Evolutionary conservation across 2,797 vertebrate genomes (phyloP).

Genomic region (Schizopygopsis malacanthus): DNA sequence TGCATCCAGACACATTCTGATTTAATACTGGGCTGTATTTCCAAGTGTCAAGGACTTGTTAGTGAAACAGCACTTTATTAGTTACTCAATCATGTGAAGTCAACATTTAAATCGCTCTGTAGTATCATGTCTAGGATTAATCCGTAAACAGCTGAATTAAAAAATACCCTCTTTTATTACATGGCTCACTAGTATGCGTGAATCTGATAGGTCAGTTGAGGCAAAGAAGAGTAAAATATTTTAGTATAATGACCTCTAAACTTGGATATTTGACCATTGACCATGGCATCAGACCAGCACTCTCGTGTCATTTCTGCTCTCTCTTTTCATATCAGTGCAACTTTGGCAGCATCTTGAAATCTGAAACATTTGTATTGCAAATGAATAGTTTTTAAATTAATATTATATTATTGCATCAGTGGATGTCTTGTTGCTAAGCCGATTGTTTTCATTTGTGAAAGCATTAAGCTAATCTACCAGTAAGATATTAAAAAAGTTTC

Average conservation of each 20-base stretch:
- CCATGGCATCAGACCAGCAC: background rate
- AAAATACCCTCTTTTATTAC: background rate
- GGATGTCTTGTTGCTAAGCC: background rate
- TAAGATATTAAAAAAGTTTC: background rate
- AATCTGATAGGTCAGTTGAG: background rate
- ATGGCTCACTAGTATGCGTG: background rate
- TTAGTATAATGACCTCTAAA: background rate
- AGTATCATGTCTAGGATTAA: background rate
- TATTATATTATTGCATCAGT: background rate
- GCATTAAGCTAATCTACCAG: conserved; percentile 11
- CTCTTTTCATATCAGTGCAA: background rate
- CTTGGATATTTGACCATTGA: background rate
- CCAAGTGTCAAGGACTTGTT: conserved; percentile 34
- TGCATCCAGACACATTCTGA: conserved; percentile 37
- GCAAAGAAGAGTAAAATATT: background rate
- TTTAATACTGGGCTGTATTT: conserved; percentile 40
- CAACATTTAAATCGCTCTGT: background rate
- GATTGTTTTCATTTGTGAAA: conserved; percentile 13
- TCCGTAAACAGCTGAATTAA: background rate
- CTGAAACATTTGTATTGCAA: background rate
- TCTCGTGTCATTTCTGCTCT: background rate
- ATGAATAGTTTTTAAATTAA: background rate
- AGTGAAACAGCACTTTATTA: conserved; percentile 30
- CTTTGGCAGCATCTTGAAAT: background rate
- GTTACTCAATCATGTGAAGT: conserved; percentile 23